phyloP scores from a whole-genome alignment of 2,113 vertebrate genomes.

The Pyxicephalus adspersus region DNA sequence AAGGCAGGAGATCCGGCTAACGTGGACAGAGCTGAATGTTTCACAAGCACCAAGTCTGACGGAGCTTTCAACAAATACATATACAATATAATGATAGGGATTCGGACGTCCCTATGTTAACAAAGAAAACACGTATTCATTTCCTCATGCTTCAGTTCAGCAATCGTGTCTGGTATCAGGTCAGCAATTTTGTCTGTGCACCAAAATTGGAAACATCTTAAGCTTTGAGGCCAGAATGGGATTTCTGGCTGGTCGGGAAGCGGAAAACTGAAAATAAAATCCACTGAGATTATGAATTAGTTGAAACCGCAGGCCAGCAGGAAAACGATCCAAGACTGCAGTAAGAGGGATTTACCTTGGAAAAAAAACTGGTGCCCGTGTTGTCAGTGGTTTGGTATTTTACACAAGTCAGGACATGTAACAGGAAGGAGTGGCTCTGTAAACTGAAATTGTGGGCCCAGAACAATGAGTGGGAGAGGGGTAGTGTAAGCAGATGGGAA shows the following conservation, averaged over 20 bases:
- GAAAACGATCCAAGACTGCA: background rate
- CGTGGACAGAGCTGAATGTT: constrained; percentile 66
- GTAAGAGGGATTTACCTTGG: background rate
- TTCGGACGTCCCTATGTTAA: background rate
- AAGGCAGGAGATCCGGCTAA: constrained; percentile 70
- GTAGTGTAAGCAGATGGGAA: constrained; percentile 46
- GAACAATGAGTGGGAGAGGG: constrained; percentile 1
- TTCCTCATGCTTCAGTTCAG: constrained; percentile 29
- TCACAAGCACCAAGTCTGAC: constrained; percentile 72
- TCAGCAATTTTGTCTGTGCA: constrained; percentile 18
- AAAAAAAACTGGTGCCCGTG: background rate
- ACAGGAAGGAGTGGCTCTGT: constrained; percentile 39
- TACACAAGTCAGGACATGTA: constrained; percentile 48
- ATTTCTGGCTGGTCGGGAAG: background rate
- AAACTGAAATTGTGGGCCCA: background rate
- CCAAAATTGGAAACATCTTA: background rate
- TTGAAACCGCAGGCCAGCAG: background rate
- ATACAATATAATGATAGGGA: constrained; percentile 49
- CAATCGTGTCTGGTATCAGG: background rate
- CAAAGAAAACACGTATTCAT: constrained; percentile 40
- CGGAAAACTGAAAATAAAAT: background rate
- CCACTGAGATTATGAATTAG: background rate
- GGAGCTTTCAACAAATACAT: constrained; percentile 72
- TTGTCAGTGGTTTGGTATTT: constrained; percentile 33
- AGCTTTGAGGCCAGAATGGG: background rate